phyloP scores from a whole-genome alignment of 2,888 invertebrate species.

The Dryobota labecula region DNA sequence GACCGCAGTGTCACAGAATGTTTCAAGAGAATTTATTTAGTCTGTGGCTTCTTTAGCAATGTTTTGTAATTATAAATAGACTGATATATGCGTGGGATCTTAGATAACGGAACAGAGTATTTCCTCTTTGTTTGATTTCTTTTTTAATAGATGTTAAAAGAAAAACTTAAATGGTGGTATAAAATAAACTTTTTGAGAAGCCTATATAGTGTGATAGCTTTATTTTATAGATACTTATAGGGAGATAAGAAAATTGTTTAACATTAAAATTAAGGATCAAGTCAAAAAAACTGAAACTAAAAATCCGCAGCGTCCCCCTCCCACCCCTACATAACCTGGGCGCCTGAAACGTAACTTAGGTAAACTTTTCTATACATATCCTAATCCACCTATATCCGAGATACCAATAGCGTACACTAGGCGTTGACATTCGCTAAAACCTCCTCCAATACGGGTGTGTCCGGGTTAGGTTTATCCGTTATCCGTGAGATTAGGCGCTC shows the following conservation, averaged over 20 bases:
- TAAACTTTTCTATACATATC: conserved; percentile 77
- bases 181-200: background rate
- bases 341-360: conserved; percentile 65
- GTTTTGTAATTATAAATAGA: conserved; percentile 48
- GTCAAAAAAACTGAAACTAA: background rate
- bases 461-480: conserved; percentile 88
- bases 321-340: conserved; percentile 52
- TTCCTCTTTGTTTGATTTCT: conserved; percentile 21
- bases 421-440: conserved; percentile 84
- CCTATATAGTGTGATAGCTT: background rate
- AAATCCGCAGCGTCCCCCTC: conserved; percentile 31
- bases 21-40: conserved; percentile 36
- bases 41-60: conserved; percentile 47
- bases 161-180: background rate
- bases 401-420: conserved; percentile 87
- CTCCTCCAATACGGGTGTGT: conserved; percentile 85
- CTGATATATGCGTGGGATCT: conserved; percentile 37
- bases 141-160: conserved; percentile 17
- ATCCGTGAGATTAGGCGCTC: conserved; percentile 88
- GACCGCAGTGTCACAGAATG: conserved; percentile 13
- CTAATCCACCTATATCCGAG: conserved; percentile 86
- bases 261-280: background rate
- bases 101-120: conserved; percentile 3
- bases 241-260: background rate
- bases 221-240: background rate